phyloP scores from a whole-genome alignment of 1,140 invertebrate species.

The Ceratitis capitata region DNA sequence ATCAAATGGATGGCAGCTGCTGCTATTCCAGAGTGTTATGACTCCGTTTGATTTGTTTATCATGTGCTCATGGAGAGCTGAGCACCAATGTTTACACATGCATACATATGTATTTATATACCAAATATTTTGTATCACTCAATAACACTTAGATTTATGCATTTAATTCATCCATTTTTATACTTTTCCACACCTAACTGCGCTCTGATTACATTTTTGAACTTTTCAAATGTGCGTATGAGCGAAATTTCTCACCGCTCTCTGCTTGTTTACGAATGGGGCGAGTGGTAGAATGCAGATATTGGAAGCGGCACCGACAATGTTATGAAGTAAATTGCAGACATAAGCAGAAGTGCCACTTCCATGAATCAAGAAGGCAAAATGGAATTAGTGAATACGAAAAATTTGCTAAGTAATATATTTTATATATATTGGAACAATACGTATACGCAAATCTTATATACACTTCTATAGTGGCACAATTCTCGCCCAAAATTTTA shows the following conservation, averaged over 20 bases:
- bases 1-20: neutral
- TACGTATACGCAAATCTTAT: neutral
- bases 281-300: slow-evolving; percentile 31
- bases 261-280: slow-evolving; percentile 21
- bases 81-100: neutral
- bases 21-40: neutral
- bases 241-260: neutral
- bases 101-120: neutral
- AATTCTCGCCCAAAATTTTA: neutral
- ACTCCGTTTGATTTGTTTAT: slow-evolving; percentile 16
- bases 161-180: neutral
- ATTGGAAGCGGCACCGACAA: slow-evolving; percentile 3
- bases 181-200: neutral
- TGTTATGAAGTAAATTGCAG: neutral
- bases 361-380: neutral
- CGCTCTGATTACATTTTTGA: neutral
- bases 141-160: neutral
- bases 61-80: neutral
- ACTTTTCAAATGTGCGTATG: neutral
- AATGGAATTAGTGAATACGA: neutral
- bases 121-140: neutral
- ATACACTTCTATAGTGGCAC: neutral
- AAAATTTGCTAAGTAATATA: neutral
- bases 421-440: neutral
- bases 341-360: neutral